These are phyloP conservation scores for Neotoxoptera formosana DNA, from an alignment of 1,140 invertebrate genomes.

Conservation along the genomic window DNA sequence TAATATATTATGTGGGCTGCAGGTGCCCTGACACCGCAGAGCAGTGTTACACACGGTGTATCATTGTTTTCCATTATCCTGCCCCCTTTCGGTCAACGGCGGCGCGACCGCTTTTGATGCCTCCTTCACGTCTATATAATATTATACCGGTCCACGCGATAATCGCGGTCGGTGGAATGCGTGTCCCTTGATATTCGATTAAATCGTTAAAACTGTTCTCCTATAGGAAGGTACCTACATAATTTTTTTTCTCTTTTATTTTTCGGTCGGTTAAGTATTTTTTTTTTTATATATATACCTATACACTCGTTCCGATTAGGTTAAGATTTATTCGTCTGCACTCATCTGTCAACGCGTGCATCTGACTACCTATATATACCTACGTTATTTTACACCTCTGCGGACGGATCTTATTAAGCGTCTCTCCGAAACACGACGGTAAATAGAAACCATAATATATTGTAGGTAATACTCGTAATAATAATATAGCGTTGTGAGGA, in stretches of 20 bases:
- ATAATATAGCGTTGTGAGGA: neutral
- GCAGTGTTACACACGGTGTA: conserved; percentile 18
- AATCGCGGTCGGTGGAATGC: conserved; percentile 54
- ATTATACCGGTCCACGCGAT: neutral
- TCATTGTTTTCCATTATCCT: conserved; percentile 33
- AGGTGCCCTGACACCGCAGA: too few relatives aligned
- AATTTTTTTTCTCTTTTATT: conserved; percentile 10
- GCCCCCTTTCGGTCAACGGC: conserved; percentile 11
- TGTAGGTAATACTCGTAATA: too few relatives aligned
- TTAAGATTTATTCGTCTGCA: conserved; percentile 53
- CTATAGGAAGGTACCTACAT: too few relatives aligned
- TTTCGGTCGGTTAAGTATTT: neutral
- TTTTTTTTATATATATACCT: too few relatives aligned
- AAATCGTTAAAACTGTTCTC: conserved; percentile 50
- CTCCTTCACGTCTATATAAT: conserved; percentile 8
- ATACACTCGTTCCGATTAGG: conserved; percentile 16
- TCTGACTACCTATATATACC: too few relatives aligned
- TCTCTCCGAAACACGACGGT: neutral
- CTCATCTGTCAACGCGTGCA: conserved; percentile 6
- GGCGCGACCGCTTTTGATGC: conserved; percentile 30
- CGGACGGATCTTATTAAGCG: neutral
- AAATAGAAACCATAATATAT: neutral
- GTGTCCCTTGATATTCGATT: conserved; percentile 53
- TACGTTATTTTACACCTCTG: conserved; percentile 37
- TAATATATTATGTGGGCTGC: neutral